These are phyloP conservation scores for Corvus hawaiiensis DNA, from an alignment of 2,113 vertebrate genomes.

Conservation along the genomic window DNA sequence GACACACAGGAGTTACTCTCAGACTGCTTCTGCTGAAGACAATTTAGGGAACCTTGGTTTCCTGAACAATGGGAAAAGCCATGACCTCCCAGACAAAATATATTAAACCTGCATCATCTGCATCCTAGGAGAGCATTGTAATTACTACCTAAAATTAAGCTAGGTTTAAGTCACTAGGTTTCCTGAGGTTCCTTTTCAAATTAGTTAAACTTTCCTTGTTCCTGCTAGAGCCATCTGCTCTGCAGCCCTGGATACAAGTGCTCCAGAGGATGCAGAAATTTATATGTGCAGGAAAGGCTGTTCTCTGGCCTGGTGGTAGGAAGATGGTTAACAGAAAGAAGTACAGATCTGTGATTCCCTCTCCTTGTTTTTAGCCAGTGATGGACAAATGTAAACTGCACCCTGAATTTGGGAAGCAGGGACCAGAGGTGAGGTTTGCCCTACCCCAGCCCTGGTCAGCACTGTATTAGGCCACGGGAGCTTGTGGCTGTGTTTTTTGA, in stretches of 20 bases:
- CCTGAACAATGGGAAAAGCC: not conserved
- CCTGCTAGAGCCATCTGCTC: not conserved
- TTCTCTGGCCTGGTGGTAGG: not conserved
- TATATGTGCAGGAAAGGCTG: not conserved
- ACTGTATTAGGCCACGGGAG: accelerated
- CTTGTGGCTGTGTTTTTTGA: accelerated
- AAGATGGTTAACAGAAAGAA: not conserved
- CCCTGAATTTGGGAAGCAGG: not conserved
- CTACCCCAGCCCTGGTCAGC: not conserved
- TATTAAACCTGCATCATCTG: not conserved
- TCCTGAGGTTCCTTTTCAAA: not conserved
- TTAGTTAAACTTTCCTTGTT: not conserved
- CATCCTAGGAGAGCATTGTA: not conserved
- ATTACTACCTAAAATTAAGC: not conserved
- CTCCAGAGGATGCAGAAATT: not conserved
- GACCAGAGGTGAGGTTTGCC: not conserved
- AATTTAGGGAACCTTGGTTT: not conserved
- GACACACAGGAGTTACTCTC: not conserved
- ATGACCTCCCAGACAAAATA: not conserved
- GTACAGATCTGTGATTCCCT: not conserved
- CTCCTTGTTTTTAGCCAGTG: not conserved
- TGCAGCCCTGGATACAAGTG: not conserved
- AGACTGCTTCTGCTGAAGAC: not conserved
- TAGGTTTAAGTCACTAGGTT: not conserved
- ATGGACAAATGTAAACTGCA: not conserved